Base-by-base conservation (phyloP, 2,888 invertebrate species). In the Gerris lacustris region DNA sequence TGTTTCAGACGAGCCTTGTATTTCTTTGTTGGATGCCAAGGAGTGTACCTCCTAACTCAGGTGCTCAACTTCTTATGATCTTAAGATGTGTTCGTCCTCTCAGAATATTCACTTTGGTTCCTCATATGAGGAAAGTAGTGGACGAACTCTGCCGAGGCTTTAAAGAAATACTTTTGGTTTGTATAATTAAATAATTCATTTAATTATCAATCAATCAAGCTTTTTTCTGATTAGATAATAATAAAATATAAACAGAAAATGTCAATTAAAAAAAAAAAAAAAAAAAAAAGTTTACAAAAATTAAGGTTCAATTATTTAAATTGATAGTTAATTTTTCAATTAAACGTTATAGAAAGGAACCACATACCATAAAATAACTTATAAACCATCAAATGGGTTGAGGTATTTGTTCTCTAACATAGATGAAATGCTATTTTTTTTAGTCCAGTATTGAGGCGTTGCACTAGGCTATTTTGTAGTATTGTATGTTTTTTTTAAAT, bases 71-170 rank as follows among this genome's bases (percentile, higher is more conserved):
- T 72, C 82, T 99, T 69, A 95, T 99, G 94, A 95, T 99, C 74
- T 83, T 98, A 75, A 88, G 99, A 70, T 98, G 98, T 81, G 89
- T 99, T 75, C 86, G 99, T 9, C 99, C 99, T 5, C 83, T 99
- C 72, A 83, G 99, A 70, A 99, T 99, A 77, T 99, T 99, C 82
- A 96, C 96, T 45, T 84, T 98, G 70, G 97, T 99, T 45, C 99
- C 99, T 69, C 99, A 99, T 81, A 99, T 99, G 95, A 86, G 98
- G 75, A 95, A 97, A 83, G 98, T 99, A 31, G 99, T 99, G 70
- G 97, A 96, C 80, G 99, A 99, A 79, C 84, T 99, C 71, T 97
- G 96, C 79, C 86, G 96, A 76, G 99, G 99, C 45, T 99, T 99
- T 83, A 98, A 98, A 82, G 99, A 99, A 83, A 99, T 99, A 76